Percentiles rank a stretch among this genome's conserved stretches.
Evolutionary conservation across 2,888 invertebrate species (phyloP).

Genomic region (Theretra japonica): DNA sequence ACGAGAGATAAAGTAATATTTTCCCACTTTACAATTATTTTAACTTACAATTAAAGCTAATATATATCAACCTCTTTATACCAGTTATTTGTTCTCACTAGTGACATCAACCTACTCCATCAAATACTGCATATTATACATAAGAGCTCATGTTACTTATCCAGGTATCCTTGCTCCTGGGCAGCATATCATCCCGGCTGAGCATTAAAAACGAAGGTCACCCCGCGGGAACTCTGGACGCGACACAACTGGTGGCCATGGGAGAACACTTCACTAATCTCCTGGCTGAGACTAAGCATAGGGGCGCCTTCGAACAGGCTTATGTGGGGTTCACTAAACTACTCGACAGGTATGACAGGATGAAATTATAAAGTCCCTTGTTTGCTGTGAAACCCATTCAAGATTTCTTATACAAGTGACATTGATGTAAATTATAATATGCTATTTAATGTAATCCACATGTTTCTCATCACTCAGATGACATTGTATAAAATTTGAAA

Average conservation of each 20-base stretch:
- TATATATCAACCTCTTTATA: no score
- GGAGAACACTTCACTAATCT: constrained; percentile 88
- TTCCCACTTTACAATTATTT: no score
- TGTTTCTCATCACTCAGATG: no score
- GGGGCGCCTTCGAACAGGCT: constrained; percentile 99
- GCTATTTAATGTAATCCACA: no score
- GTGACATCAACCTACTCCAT: background rate
- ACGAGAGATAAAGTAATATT: no score
- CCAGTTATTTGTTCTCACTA: background rate
- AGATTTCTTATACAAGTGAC: no score
- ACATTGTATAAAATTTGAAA: no score
- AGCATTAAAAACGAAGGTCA: constrained; percentile 59
- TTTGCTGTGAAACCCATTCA: no score
- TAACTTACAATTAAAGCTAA: no score
- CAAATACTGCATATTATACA: background rate
- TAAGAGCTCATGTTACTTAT: background rate
- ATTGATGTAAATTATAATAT: no score
- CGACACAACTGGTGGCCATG: constrained; percentile 81
- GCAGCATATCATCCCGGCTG: constrained; percentile 85
- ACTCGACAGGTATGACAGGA: constrained; percentile 80
- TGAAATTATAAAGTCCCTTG: no score
- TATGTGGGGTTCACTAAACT: constrained; percentile 94
- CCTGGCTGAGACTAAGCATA: constrained; percentile 92
- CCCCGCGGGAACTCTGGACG: constrained; percentile 66
- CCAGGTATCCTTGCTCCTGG: constrained; percentile 87